These are phyloP conservation scores for Neuroterus valhalla DNA, from an alignment of 1,140 invertebrate genomes.

Conservation along the genomic window DNA sequence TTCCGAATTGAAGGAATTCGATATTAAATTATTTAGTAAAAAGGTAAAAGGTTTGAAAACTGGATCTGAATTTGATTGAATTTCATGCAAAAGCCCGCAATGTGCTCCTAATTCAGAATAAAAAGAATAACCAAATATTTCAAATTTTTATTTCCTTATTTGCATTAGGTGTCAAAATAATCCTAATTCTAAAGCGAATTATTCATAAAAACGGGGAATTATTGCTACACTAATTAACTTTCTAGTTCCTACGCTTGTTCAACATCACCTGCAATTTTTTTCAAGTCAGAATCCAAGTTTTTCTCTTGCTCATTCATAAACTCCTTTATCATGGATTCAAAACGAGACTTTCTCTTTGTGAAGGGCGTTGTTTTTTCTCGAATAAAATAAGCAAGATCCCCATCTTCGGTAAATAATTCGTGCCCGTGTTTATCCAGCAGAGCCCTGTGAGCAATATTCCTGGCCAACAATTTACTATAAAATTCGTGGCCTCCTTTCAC, in stretches of 20 bases:
- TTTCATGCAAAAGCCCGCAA: no score
- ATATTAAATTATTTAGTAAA: not conserved
- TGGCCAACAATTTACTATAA: slow-evolving; percentile 82
- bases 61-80: no score
- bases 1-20: slow-evolving; percentile 44
- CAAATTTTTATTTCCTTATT: no score
- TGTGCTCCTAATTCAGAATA: no score
- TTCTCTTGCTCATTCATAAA: no score
- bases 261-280: not conserved
- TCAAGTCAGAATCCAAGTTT: not conserved
- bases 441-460: slow-evolving; percentile 82
- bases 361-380: slow-evolving; percentile 79
- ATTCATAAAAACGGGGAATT: not conserved
- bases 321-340: slow-evolving; percentile 66
- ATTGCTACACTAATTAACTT: not conserved
- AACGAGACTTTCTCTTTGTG: slow-evolving; percentile 79
- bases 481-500: slow-evolving; percentile 83
- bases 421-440: slow-evolving; percentile 79
- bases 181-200: no score
- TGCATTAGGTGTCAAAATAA: no score
- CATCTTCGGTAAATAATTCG: slow-evolving; percentile 78
- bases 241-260: not conserved
- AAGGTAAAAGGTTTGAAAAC: not conserved
- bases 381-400: slow-evolving; percentile 82
- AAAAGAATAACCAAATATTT: no score